Base-by-base conservation (phyloP, 2,797 vertebrate genomes). In the Buceros bicornis region DNA sequence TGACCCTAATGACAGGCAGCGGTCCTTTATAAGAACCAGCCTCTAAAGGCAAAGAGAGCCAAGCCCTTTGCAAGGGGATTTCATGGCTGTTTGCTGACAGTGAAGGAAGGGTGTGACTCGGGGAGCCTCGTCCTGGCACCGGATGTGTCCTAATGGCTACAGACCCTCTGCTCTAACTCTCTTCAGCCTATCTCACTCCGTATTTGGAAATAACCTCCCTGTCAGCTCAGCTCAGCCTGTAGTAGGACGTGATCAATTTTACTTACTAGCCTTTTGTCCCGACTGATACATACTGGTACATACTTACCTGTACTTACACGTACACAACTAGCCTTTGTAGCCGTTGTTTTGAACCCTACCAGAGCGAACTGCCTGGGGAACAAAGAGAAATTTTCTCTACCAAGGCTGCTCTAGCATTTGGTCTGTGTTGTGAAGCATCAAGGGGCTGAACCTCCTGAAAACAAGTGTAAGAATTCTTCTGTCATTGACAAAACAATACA, bases 1-100 rank as follows among this genome's bases (percentile, higher is more conserved):
- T 82, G 78, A 66, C 86, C 67, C 82, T 93, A 89, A 76, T 31
- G 87, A 65, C 48, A 93, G 53, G 37, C 78, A 90, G 25, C 64
- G 82, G 31, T 85, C 42, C 43, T 82, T 84, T 87, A 60, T 45
- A 62, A 64, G 60, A 90, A 71, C 31, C 53, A 74, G 15, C n/a
- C 40, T 82, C 47, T 73, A 45, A 77, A 82, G 48, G 60, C 77
- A 94, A 64, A 87, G 82, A 6, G n/a, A 82, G 56, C 62, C 83
- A 70, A 61, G 20, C 33, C 29, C 37, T 77, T 89, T 89, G 53
- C 19, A 4, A 80, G 53, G 42, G 56, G 48, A 74, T 92, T 89
- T 93, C 48, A 71, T 57, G 54, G 72, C 64, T 80, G 15, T 90
- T 84, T 95, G 64, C 64, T 89, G 51, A 42, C 71, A 77, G 22